These are phyloP conservation scores for Myopa testacea DNA, from an alignment of 2,888 invertebrate species.

Conservation along the genomic window DNA sequence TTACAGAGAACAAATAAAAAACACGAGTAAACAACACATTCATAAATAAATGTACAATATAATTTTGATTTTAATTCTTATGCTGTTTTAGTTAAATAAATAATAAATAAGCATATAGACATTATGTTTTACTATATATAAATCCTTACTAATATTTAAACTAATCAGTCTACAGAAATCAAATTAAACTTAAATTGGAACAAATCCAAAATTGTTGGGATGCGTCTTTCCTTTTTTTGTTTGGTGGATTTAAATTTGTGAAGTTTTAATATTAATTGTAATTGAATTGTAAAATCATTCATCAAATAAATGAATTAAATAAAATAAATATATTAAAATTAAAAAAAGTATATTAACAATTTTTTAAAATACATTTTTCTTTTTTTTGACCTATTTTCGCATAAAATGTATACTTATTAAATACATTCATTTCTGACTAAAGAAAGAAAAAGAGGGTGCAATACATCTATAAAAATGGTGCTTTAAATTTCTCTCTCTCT, in stretches of 20 bases:
- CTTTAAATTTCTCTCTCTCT: neutral
- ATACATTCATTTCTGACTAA: neutral
- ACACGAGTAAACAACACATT: neutral
- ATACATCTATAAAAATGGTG: slow-evolving; percentile 17
- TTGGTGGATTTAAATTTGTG: neutral
- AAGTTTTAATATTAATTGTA: neutral
- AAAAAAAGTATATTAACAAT: too few relatives aligned
- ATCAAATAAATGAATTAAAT: neutral
- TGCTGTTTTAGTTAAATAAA: slow-evolving; percentile 45
- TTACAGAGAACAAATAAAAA: neutral
- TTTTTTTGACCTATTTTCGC: neutral
- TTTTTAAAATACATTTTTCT: neutral
- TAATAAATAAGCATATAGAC: slow-evolving; percentile 27
- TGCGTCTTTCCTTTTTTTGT: neutral
- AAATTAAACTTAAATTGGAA: slow-evolving; percentile 15
- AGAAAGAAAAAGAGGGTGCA: slow-evolving; percentile 16
- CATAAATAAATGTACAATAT: slow-evolving; percentile 30
- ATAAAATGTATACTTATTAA: neutral
- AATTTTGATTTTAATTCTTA: slow-evolving; percentile 52
- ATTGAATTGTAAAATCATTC: neutral
- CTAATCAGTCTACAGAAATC: slow-evolving; percentile 60
- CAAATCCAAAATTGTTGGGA: slow-evolving; percentile 20
- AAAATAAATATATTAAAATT: neutral
- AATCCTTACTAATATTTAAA: slow-evolving; percentile 51
- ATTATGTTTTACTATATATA: slow-evolving; percentile 12